A percentile compares a stretch with the other conserved stretches of the same genome.
Conservation (phyloP, 2,888 invertebrate genomes). For the Fragum whitleyi region DNA sequence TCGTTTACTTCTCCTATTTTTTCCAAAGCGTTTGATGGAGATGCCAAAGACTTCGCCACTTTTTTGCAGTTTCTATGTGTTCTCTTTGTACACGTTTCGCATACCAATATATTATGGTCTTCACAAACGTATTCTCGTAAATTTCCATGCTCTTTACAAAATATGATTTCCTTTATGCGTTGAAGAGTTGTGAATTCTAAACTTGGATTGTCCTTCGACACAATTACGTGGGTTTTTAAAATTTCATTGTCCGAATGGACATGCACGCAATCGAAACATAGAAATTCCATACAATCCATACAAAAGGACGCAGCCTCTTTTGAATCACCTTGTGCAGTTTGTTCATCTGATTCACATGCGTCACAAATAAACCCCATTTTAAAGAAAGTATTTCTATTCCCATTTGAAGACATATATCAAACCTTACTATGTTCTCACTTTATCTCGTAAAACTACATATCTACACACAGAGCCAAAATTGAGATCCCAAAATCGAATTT, state of each 20-base stretch:
- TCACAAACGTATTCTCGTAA: neutral
- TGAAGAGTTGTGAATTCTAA: neutral
- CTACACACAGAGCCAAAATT: too few species aligned
- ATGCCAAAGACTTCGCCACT: neutral
- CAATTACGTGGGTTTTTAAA: neutral
- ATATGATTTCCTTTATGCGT: neutral
- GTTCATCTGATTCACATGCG: neutral
- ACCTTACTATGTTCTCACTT: too few species aligned
- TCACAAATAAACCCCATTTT: neutral
- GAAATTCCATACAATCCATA: neutral
- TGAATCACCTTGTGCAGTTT: neutral
- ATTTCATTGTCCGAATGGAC: neutral
- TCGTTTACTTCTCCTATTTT: neutral
- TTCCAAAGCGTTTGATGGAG: neutral
- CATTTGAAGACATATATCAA: too few species aligned
- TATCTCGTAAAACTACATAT: too few species aligned
- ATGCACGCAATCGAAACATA: neutral
- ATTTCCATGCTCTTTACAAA: neutral
- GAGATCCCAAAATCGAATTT: too few species aligned
- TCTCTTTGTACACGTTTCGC: neutral
- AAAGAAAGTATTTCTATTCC: too few species aligned
- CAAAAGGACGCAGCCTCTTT: neutral
- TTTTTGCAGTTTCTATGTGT: neutral
- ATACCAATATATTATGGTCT: neutral
- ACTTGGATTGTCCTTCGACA: neutral